These are phyloP conservation scores for Parnassius apollo DNA, from an alignment of 2,888 invertebrate genomes.

Conservation along the genomic window DNA sequence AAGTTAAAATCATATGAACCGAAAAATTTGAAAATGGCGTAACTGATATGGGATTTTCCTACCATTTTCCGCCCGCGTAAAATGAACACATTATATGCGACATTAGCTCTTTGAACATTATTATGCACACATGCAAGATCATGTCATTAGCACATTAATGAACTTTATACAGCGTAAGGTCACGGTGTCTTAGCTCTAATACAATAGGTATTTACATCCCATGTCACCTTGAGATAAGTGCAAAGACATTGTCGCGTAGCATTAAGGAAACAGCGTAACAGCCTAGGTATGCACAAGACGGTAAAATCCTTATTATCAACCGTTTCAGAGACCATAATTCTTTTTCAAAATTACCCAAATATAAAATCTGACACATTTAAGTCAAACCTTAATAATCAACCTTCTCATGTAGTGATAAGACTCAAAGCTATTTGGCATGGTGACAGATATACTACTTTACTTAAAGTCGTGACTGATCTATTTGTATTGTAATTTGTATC, in stretches of 20 bases:
- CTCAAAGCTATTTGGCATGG: slow-evolving; percentile 25
- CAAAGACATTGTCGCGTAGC: slow-evolving; percentile 56
- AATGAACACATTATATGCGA: slow-evolving; percentile 35
- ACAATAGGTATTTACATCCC: slow-evolving; percentile 76
- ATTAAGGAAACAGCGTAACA: slow-evolving; percentile 39
- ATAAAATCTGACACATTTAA: slow-evolving; percentile 15
- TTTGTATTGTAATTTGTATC: slow-evolving; percentile 79
- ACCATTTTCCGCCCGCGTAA: slow-evolving; percentile 43
- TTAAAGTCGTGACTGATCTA: slow-evolving; percentile 69
- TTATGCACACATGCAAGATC: slow-evolving; percentile 38
- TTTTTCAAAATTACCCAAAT: slow-evolving; percentile 26
- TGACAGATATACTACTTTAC: slow-evolving; percentile 32
- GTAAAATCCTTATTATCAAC: slow-evolving; percentile 46
- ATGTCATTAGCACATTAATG: slow-evolving; percentile 65
- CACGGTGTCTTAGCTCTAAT: slow-evolving; percentile 75
- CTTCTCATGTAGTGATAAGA: slow-evolving; percentile 7
- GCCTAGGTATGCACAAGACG: slow-evolving; percentile 17
- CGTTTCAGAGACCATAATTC: slow-evolving; percentile 36
- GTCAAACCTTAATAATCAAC: slow-evolving; percentile 4
- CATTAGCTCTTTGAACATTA: slow-evolving; percentile 20
- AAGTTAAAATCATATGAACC: neutral
- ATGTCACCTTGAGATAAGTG: slow-evolving; percentile 77
- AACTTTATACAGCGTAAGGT: slow-evolving; percentile 77
- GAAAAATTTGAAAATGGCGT: slow-evolving; percentile 24
- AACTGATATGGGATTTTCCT: slow-evolving; percentile 40